Base-by-base conservation (phyloP, 2,797 vertebrate genomes). In the Ambastaia sidthimunki region DNA sequence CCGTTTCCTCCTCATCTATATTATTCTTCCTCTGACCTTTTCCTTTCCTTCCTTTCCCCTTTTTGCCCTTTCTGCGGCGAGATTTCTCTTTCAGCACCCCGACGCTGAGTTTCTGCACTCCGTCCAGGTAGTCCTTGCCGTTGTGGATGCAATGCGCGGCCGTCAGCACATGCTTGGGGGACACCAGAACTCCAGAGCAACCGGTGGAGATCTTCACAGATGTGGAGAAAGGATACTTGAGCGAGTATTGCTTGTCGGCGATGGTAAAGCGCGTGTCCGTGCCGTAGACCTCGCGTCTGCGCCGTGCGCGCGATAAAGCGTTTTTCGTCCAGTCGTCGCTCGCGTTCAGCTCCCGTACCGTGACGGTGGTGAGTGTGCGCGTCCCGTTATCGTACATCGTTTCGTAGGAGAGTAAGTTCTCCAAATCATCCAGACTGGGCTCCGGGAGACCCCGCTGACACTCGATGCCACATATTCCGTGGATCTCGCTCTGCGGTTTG, bases 81-180 rank as follows among this genome's bases (percentile, higher is more conserved):
- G 93, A 95, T 79, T 94, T 94, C 0, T 93, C 90, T 86, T 94
- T 98, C 84, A 99, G 85, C 82, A 99, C 81, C 1, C 98, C 98
- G 0, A 99, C 97, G 2, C 97, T 93, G 21, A 99, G 92, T 76
- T 94, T 97, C 79, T 93, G 93, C 67, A 89, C 95, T 28, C 96
- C 96, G 28, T 93, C 94, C 0, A 99, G 86, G 11, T 99, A 99
- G 85, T 97, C 96, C 71, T 89, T 93, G 5, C 98, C 97, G 0
- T 98, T 90, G 3, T 99, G 98, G 75, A 99, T 90, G 48, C 98
- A 99, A 90, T 98, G 98, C 47, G 98, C 98, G 0, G 98, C 97
- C 0, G 98, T 99, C 13, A 99, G 91, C 25, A 98, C 97, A 0
- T 99, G 98, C 71, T 83, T 96, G 0, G 96, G 95, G 16, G 97